phyloP scores from a whole-genome alignment of 2,888 invertebrate species.

The Linnaemya tessellans region DNA sequence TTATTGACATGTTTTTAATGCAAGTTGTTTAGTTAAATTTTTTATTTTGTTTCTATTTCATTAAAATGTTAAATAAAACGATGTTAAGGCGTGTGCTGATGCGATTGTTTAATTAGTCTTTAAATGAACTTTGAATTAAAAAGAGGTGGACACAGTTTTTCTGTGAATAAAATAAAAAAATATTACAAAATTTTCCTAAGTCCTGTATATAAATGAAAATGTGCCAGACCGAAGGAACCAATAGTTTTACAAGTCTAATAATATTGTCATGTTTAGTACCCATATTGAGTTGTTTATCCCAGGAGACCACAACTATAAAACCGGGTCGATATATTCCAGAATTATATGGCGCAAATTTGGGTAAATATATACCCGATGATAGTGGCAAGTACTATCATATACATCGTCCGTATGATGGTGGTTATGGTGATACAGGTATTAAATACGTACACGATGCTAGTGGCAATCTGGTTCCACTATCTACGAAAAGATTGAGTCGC shows the following conservation, averaged over 20 bases:
- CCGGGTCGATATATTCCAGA: conserved; percentile 78
- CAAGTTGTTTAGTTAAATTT: conserved; percentile 46
- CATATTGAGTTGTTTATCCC: not conserved
- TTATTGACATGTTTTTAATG: conserved; percentile 66
- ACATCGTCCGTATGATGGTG: conserved; percentile 84
- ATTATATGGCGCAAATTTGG: conserved; percentile 81
- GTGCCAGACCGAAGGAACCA: conserved; percentile 4
- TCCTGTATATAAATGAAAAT: conserved; percentile 40
- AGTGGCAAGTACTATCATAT: conserved; percentile 85
- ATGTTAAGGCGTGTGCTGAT: conserved; percentile 37
- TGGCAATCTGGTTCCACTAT: conserved; percentile 71
- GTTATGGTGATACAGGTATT: conserved; percentile 84
- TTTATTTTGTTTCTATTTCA: conserved; percentile 9
- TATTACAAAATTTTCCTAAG: not conserved
- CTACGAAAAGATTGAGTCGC: conserved; percentile 74
- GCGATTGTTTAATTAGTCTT: conserved; percentile 66
- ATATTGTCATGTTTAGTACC: not conserved
- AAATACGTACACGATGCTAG: conserved; percentile 79
- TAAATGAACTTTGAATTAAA: conserved; percentile 47
- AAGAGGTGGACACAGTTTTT: conserved; percentile 37
- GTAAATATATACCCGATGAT: conserved; percentile 85
- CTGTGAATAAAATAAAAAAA: conserved; percentile 35
- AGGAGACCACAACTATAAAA: conserved; percentile 54
- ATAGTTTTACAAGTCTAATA: conserved; percentile 1
- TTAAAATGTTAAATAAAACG: conserved; percentile 37